Base-by-base conservation (phyloP, 2,888 invertebrate species). In the Brachyptera putata region DNA sequence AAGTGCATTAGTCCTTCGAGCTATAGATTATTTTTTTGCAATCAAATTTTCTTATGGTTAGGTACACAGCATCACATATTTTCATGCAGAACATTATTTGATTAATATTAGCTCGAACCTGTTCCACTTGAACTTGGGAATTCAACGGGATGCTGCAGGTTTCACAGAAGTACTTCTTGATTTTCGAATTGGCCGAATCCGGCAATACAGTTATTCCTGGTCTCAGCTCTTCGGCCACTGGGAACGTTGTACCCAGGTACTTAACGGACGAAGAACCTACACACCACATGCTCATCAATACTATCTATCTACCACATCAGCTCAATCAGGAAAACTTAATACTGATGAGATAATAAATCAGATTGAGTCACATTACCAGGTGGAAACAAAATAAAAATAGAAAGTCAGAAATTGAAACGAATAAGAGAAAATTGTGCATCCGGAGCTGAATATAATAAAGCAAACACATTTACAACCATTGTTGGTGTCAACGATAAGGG, bases 101-200 rank as follows among this genome's bases (percentile, higher is more conserved):
- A n/a, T n/a, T n/a, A n/a, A n/a, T n/a, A n/a, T n/a, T n/a, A n/a
- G n/a, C n/a, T n/a, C n/a, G n/a, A n/a, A 70, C 70, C 68, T 65
- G 77, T 66, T 77, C 75, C 5, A 78, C 71, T 64, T 79, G 78
- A 50, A 75, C 74, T 60, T 76, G 74, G 1, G 78, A 79, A 66
- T 79, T 79, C 22, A 78, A 70, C 61, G 74, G 73, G 39, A 77
- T 74, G 65, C 74, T 74, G 67, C 78, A 79, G 11, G 74, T 72
- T 61, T 75, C 75, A 65, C 78, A 78, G 63, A 59, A 65, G 57
- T 63, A 65, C 39, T 65, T 65, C 50, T 57, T 61, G 30, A 46
- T 50, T n/a, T n/a, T n/a, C n/a, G n/a, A n/a, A n/a, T n/a, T n/a
- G n/a, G n/a, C n/a, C n/a, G n/a, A n/a, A n/a, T n/a, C 64, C 5